Evolutionary conservation across 1,140 invertebrate genomes (phyloP), one percentile per base, ranked within the genome.

Genomic region (Bradynema listronoti): DNA sequence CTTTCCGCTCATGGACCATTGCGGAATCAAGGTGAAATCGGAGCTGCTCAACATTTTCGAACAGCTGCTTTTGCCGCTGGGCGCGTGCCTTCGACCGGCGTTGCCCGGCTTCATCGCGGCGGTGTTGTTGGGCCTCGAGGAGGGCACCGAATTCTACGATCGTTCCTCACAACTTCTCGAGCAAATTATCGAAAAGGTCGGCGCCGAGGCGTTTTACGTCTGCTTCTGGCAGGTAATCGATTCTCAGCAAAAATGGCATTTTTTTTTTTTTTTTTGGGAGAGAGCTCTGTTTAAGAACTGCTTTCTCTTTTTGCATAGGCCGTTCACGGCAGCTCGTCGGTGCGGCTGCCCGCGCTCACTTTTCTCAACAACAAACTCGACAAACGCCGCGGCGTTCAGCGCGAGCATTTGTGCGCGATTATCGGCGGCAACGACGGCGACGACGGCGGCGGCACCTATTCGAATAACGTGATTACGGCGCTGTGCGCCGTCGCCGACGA

Each of bases 71-170:
- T 85, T 93, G 25, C 88, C 88, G 9, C 81, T 94, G 39, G 86
- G 87, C 32, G 84, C 86, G 65, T 83, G 86, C 65, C 80, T 94
- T 19, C 82, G 87, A 51, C 90, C 90, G 11, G 88, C 87, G 2
- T 79, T 94, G 6, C 87, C 87, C 78, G 91, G 91, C 14, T 88
- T 94, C 77, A 77, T 91, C 0, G 87, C 86, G 63, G 88, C 87
- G 1, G 85, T 89, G 55, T 78, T 94, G 47, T 85, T 88, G 39
- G 90, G 89, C 24, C 82, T 92, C 58, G 91, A 94, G 79, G 88
- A 90, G 79, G 89, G 88, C 4, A 87, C 89, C 19, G 91, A 94
- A 79, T 87, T 89, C 79, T 89, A 87, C 80, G 86, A 89, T 55
- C 85, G 87, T 84, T 88, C 87, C 0, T 88, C 88, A 78, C 79